Evolutionary conservation across 1,140 invertebrate genomes (phyloP).

Genomic region (Thaumetopoea pityocampa): DNA sequence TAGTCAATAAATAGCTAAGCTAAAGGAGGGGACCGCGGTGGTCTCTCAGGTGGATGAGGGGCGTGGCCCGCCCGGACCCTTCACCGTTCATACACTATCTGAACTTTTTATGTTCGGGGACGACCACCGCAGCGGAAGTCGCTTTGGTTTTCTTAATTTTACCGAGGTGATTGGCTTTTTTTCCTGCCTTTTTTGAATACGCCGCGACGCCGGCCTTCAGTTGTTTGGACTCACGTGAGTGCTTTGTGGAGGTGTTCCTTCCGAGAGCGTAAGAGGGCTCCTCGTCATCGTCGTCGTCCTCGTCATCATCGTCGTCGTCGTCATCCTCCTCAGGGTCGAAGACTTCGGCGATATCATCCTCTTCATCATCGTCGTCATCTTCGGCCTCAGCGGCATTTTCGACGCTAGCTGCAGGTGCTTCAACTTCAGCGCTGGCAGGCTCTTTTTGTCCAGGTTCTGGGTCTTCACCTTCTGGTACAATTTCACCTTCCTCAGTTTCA

Average conservation of each 20-base stretch:
- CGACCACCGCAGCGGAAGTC: constrained; percentile 51
- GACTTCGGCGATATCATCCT: constrained; percentile 79
- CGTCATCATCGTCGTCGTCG: constrained; percentile 85
- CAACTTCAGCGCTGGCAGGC: constrained; percentile 55
- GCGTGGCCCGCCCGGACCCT: constrained; percentile 38
- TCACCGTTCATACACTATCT: constrained; percentile 65
- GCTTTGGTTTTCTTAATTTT: constrained; percentile 74
- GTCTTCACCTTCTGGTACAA: constrained; percentile 48
- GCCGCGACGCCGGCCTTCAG: constrained; percentile 65
- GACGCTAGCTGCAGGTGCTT: constrained; percentile 49
- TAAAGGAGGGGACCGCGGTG: constrained; percentile 61
- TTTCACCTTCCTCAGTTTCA: constrained; percentile 73
- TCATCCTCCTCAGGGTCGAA: constrained; percentile 81
- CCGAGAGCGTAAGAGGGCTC: constrained; percentile 80
- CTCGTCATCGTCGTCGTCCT: constrained; percentile 82
- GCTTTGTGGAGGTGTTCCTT: constrained; percentile 68
- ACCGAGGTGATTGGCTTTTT: constrained; percentile 69
- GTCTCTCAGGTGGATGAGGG: constrained; percentile 65
- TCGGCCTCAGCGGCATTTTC: constrained; percentile 70
- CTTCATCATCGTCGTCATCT: constrained; percentile 78
- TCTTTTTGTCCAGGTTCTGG: constrained; percentile 60
- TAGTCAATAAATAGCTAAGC: constrained; percentile 75
- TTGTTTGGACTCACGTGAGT: constrained; percentile 90
- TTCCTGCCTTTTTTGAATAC: constrained; percentile 77
- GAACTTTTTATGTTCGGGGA: constrained; percentile 72